A percentile compares a stretch with the other conserved stretches of the same genome.
These are phyloP conservation scores for Erpobdella octoculata DNA, from an alignment of 2,888 invertebrate species.

Conservation along the genomic window DNA sequence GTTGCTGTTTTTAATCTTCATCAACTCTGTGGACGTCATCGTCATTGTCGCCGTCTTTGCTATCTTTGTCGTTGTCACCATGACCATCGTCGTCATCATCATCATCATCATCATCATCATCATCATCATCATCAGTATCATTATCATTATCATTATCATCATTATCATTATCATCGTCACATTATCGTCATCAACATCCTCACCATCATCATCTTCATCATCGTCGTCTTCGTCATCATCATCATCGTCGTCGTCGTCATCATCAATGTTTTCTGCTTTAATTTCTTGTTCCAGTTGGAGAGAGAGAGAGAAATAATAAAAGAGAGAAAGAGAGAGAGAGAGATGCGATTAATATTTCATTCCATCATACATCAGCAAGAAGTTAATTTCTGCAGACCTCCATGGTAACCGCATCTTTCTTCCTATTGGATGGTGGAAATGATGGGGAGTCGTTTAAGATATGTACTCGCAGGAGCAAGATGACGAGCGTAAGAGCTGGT, in stretches of 20 bases:
- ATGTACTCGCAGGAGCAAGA: not conserved
- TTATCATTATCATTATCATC: not conserved
- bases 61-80: too few relatives aligned
- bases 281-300: not conserved
- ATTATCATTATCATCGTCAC: not conserved
- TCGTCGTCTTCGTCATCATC: slow-evolving; percentile 22
- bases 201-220: slow-evolving; percentile 29
- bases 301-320: not conserved
- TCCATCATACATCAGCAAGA: too few relatives aligned
- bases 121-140: slow-evolving; percentile 21
- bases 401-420: too few relatives aligned
- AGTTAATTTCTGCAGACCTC: too few relatives aligned
- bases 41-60: too few relatives aligned
- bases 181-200: not conserved
- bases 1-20: too few relatives aligned
- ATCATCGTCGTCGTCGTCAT: slow-evolving; percentile 14
- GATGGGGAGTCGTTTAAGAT: not conserved
- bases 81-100: slow-evolving; percentile 20
- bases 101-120: slow-evolving; percentile 19
- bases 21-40: too few relatives aligned
- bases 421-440: too few relatives aligned
- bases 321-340: too few relatives aligned
- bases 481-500: not conserved
- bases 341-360: too few relatives aligned
- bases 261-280: slow-evolving; percentile 11